phyloP scores from a whole-genome alignment of 2,888 invertebrate genomes.

The Nebria salina region DNA sequence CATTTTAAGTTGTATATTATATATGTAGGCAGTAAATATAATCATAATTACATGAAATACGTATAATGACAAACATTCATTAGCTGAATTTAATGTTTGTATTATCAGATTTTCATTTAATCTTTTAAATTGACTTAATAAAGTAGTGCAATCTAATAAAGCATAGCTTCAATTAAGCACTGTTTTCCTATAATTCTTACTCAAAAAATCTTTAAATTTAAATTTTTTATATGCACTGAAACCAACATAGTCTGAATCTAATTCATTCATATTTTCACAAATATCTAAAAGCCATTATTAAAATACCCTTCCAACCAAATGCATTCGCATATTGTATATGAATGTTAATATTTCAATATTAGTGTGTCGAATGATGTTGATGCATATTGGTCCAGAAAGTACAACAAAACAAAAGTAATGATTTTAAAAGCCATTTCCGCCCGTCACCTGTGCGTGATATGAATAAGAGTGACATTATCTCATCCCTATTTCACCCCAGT shows the following conservation, averaged over 20 bases:
- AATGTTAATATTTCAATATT: neutral
- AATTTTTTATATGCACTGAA: no score
- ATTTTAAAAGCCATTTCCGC: conserved; percentile 43
- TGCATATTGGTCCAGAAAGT: conserved; percentile 2
- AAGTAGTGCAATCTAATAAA: no score
- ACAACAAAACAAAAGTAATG: conserved; percentile 26
- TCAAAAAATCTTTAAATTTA: no score
- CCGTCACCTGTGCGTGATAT: conserved; percentile 32
- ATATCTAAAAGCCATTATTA: conserved; percentile 14
- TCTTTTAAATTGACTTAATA: no score
- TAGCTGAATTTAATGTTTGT: no score
- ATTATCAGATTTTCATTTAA: no score
- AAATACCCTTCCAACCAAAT: conserved; percentile 3
- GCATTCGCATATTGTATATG: conserved; percentile 6
- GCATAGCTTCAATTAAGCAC: no score
- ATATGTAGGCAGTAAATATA: conserved; percentile 14
- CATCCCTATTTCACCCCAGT: neutral
- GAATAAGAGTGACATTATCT: conserved; percentile 23
- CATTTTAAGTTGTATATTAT: conserved; percentile 36
- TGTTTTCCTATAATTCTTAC: no score
- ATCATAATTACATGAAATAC: conserved; percentile 13
- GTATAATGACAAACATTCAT: conserved; percentile 6
- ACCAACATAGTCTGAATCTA: no score
- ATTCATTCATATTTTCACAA: neutral
- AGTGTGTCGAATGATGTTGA: neutral